Base-by-base conservation (phyloP, 37 sponge, comb jelly and placozoan genomes). In the Theonella swinhoei region DNA sequence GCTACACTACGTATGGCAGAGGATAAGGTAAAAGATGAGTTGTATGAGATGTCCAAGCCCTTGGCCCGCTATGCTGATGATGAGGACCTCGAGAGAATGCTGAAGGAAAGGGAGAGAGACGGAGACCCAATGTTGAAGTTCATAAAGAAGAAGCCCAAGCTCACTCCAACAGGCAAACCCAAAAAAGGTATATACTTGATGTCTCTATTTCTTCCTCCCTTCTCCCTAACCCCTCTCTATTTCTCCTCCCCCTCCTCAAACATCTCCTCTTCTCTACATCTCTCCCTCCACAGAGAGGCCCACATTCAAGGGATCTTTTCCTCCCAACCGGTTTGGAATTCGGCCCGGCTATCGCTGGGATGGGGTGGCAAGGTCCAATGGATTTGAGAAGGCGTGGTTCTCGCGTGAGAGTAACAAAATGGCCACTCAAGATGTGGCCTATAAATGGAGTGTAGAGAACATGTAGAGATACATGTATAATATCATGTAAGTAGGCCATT, bases 401-500 rank as follows among this genome's bases (percentile, higher is more conserved):
- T 26, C 64, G 4, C 72, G 69, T 28, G 73, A 85, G 47, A 82
- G 93, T 8, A 87, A 90, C 40, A 87, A 88, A 26, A 65, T 74
- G 43, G 95, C 99, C 23, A 62, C 85, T 37, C 59, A 69, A 25
- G 92, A 92, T 20, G 92, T 91, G 40, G 82, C 92, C 19, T 98
- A 96, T 79, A 96, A 96, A 74, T 94, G 94, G 95, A 94, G 97
- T 83, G 92, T 89, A n/a, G 97, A 98, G 61, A 96, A 98, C 80
- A 91, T 98, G 99, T 98, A 68, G 62, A 0, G 31, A 1, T n/a
- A n/a, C n/a, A n/a, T n/a, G n/a, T n/a, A n/a, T n/a, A n/a, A n/a
- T n/a, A n/a, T n/a, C n/a, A n/a, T n/a, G n/a, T n/a, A n/a, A n/a
- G n/a, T n/a, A n/a, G n/a, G n/a, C n/a, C n/a, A n/a, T n/a, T n/a